Conservation (phyloP, 2,113 vertebrate species). For the Drymodes brunneopygia region DNA sequence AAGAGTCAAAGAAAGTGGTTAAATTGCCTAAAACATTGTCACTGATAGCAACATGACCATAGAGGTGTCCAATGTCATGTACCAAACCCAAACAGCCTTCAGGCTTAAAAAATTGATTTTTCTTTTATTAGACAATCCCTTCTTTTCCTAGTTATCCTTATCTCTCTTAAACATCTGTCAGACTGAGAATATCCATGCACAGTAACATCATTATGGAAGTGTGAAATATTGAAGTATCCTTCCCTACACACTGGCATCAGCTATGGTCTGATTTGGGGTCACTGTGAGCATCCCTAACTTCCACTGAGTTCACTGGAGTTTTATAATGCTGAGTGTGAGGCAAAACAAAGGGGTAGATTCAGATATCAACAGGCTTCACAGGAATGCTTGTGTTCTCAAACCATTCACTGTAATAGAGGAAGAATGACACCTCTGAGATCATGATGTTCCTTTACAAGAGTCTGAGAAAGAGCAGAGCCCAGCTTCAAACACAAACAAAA, state of each 20-base stretch:
- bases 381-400: neutral
- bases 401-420: neutral
- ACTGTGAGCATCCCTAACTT: neutral
- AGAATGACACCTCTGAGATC: neutral
- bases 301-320: neutral
- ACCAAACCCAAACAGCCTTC: neutral
- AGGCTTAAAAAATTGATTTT: neutral
- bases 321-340: neutral
- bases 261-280: neutral
- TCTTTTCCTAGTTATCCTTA: neutral
- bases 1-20: neutral
- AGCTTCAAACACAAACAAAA: neutral
- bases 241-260: neutral
- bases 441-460: neutral
- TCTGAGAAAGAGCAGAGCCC: neutral
- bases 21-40: neutral
- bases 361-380: neutral
- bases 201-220: neutral
- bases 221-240: neutral
- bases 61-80: neutral
- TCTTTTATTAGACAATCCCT: neutral
- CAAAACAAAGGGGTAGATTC: neutral
- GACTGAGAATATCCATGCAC: neutral
- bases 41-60: neutral
- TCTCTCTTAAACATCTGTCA: neutral